Base-by-base conservation (phyloP, 2,888 invertebrate genomes). In the Heliconius aoede region DNA sequence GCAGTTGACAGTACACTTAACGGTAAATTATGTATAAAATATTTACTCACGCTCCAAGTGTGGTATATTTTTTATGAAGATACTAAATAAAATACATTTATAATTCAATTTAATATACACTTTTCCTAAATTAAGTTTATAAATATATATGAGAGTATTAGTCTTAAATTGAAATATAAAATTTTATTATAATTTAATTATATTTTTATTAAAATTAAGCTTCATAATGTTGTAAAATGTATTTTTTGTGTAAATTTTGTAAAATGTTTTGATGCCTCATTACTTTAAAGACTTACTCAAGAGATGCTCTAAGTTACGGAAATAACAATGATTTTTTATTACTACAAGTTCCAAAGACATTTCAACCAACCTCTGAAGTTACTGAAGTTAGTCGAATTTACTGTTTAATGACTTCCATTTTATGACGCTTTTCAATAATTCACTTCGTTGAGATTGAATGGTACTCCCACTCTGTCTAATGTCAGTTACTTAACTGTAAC, bases 381-480 rank as follows among this genome's bases (percentile, higher is more conserved):
- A 81, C 79, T 60, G n/a, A 36, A 68, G 78, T 79, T 80, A 81
- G 67, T 74, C 67, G 67, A 77, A 76, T 60, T 77, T 74, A 71
- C 75, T 75, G 67, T 80, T 79, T 81, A 78, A 80, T 78, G 76
- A 76, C 73, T 79, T 62, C 73, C 73, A 79, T 73, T 81, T 80
- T 81, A 80, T 77, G 80, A 81, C 69, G 74, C 76, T 77, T 76
- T 80, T 78, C 80, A 80, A 76, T 82, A 74, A 79, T 79, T 82
- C 76, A 77, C 75, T 79, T 80, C 75, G 78, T 77, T 79, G 74
- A 80, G 69, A 82, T 79, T 78, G 80, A 81, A 78, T 73, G 28
- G 72, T 71, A 76, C 61, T 55, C 65, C 77, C 65, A 30, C 60
- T 58, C 55, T 71, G 62, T 77, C 76, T 77, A 78, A 73, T 78